phyloP scores from a whole-genome alignment of 2,888 invertebrate genomes.

The Cryptus viduatorius region DNA sequence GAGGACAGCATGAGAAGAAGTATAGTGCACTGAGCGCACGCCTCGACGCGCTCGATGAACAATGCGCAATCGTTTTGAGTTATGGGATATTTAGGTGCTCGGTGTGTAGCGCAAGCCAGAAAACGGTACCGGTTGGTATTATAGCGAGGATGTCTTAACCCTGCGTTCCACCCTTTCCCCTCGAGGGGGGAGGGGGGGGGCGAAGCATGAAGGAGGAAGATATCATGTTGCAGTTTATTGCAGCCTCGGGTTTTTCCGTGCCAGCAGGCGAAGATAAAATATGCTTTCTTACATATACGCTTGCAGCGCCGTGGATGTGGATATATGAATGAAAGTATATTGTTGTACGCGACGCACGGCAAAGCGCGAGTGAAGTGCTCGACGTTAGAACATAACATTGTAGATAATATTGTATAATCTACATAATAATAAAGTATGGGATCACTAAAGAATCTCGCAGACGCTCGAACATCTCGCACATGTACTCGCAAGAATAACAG shows the following conservation, averaged over 20 bases:
- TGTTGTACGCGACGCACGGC: no score
- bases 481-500: no score
- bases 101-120: conserved; percentile 5
- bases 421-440: no score
- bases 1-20: conserved; percentile 58
- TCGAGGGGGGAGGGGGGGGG: neutral
- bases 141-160: neutral
- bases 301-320: neutral
- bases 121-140: conserved; percentile 13
- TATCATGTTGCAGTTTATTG: neutral
- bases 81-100: conserved; percentile 40
- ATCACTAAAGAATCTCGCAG: no score
- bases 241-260: neutral
- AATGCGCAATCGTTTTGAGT: conserved; percentile 56
- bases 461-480: no score
- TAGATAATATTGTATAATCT: no score
- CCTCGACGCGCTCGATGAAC: conserved; percentile 61
- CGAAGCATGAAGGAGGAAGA: neutral
- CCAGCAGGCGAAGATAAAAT: neutral
- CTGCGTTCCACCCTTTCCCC: neutral
- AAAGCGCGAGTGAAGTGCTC: no score
- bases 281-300: neutral
- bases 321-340: neutral
- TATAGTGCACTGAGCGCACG: conserved; percentile 50
- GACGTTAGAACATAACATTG: no score